Base-by-base conservation (phyloP, 2,797 vertebrate genomes). In the Arrhamphus sclerolepis region DNA sequence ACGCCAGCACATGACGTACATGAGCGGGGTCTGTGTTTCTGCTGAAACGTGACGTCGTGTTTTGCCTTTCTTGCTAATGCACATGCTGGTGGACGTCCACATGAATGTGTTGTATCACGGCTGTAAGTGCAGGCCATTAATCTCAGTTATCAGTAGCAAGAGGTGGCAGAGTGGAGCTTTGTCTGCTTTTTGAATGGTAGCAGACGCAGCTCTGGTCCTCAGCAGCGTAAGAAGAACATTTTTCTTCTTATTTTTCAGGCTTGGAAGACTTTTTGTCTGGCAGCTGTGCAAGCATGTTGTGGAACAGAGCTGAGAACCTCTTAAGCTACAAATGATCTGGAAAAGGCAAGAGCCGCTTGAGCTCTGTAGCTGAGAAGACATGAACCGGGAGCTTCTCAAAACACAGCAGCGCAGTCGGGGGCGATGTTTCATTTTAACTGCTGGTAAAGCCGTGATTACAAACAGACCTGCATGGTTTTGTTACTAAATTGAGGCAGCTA, bases 311-410 rank as follows among this genome's bases (percentile, higher is more conserved):
- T 63, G 70, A 85, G 82, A 76, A 82, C 64, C 76, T 83, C 75
- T 83, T 81, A 66, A 77, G 63, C 70, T 81, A 54, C 70, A 81
- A 86, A 84, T 81, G 79, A 77, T 77, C 41, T 82, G 78, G 80
- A 85, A 86, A 82, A 80, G 28, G 68, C 75, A 62, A 19, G 46
- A 47, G 28, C 68, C 60, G 62, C 52, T 66, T 18, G 26, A 54
- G 43, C n/a, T 61, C 50, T 43, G 21, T 6, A 44, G 64, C 2
- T 48, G 56, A 39, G 50, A 56, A 44, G 56, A 59, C 17, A 7
- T 5, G 52, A 70, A 57, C 47, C 49, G 50, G 57, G 57, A 57
- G 52, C 50, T 46, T 57, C 66, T 71, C 46, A 14, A 21, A 62
- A 64, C 51, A 16, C 20, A 21, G 66, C 2, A 57, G 54, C 54